Percentiles rank a stretch among this genome's conserved stretches.
phyloP scores from a whole-genome alignment of 1,140 invertebrate species.

The Scaptomyza pallida region DNA sequence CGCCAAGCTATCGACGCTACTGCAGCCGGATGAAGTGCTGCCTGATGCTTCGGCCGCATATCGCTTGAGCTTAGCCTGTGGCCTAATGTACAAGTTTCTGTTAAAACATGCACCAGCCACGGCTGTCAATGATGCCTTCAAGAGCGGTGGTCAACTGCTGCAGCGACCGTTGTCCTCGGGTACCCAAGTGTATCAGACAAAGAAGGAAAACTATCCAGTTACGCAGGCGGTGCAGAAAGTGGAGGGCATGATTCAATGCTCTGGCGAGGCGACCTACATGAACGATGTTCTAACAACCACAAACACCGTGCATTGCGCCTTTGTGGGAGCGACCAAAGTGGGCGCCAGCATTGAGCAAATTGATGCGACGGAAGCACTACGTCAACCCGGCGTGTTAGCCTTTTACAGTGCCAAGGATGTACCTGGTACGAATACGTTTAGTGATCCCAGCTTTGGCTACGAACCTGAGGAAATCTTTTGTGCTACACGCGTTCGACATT shows the following conservation, averaged over 20 bases:
- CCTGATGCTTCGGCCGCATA: constrained; percentile 88
- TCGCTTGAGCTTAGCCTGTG: constrained; percentile 86
- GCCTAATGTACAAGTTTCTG: constrained; percentile 90
- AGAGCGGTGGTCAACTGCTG: constrained; percentile 86
- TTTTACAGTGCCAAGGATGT: constrained; percentile 90
- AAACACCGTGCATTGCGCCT: constrained; percentile 87
- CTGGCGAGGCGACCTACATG: constrained; percentile 90
- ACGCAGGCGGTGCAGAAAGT: constrained; percentile 91
- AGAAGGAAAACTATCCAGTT: constrained; percentile 90
- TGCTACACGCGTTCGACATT: constrained; percentile 85
- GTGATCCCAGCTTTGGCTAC: constrained; percentile 62
- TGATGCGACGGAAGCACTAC: constrained; percentile 86
- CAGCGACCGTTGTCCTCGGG: constrained; percentile 88
- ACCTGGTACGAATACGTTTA: constrained; percentile 88
- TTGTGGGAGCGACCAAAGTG: constrained; percentile 86
- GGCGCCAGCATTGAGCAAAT: constrained; percentile 86
- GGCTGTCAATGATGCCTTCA: constrained; percentile 77
- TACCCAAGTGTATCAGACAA: constrained; percentile 89
- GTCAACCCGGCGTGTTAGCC: constrained; percentile 88
- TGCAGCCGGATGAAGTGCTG: constrained; percentile 87
- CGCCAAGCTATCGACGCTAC: constrained; percentile 85
- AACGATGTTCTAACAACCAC: constrained; percentile 86
- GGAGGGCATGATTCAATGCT: constrained; percentile 90
- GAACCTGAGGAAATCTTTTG: constrained; percentile 85
- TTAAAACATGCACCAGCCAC: constrained; percentile 84